These are phyloP conservation scores for Drosophila mayri DNA, from an alignment of 1,140 invertebrate species.

Conservation along the genomic window DNA sequence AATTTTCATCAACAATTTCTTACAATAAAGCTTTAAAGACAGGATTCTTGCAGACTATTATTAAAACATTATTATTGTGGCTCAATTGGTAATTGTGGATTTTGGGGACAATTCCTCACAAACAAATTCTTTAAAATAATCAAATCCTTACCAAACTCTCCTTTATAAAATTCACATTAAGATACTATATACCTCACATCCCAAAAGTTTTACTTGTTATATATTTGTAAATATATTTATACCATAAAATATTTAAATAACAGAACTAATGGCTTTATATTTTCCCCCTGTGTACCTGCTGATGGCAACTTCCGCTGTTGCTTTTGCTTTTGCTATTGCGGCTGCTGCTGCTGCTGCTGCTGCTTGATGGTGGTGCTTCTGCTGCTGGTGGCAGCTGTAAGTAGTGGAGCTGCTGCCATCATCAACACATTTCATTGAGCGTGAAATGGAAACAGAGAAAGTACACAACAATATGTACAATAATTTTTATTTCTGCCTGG, in stretches of 20 bases:
- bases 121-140: not conserved
- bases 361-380: conserved; percentile 18
- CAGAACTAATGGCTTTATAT: not conserved
- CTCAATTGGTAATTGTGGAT: not conserved
- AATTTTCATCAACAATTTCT: not conserved
- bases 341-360: conserved; percentile 28
- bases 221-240: not conserved
- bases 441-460: conserved; percentile 85
- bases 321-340: conserved; percentile 31
- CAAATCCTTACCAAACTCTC: accelerated
- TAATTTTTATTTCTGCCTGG: conserved; percentile 65
- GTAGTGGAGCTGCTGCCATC: conserved; percentile 56
- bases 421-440: conserved; percentile 84
- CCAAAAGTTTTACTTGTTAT: not conserved
- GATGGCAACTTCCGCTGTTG: conserved; percentile 75
- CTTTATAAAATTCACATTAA: not conserved
- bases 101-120: not conserved
- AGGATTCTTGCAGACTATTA: not conserved
- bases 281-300: conserved; percentile 50
- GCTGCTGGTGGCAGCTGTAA: conserved; percentile 21
- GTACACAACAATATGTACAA: conserved; percentile 68
- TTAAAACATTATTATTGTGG: not conserved
- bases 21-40: too few species aligned
- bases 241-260: too few species aligned
- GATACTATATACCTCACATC: too few species aligned